phyloP scores from a whole-genome alignment of 2,113 vertebrate species.

The Oenanthe oenanthe region DNA sequence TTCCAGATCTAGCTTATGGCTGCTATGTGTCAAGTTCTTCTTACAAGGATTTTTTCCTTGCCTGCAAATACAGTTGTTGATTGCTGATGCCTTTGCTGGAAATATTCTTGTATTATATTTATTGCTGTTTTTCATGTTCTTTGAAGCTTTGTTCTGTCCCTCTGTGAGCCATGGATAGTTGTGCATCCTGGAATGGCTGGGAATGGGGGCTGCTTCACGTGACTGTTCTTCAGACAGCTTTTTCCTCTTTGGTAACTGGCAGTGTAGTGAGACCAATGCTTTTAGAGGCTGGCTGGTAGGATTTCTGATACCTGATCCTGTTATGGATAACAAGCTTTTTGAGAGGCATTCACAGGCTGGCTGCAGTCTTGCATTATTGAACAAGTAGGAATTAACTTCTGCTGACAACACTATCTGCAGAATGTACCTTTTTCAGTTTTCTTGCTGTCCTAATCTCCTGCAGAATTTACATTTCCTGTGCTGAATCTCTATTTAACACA shows the following conservation, averaged over 20 bases:
- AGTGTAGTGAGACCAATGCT: neutral
- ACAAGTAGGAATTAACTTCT: conserved; percentile 8
- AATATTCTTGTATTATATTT: neutral
- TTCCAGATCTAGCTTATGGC: neutral
- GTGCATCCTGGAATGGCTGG: neutral
- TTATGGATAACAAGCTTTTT: neutral
- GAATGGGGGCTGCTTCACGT: neutral
- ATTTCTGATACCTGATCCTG: neutral
- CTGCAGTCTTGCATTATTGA: conserved; percentile 39
- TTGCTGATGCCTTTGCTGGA: neutral
- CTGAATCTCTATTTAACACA: neutral
- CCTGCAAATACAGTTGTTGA: neutral
- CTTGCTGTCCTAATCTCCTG: neutral
- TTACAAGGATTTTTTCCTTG: neutral
- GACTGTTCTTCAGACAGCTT: neutral
- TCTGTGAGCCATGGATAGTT: neutral
- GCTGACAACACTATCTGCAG: neutral
- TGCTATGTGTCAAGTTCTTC: neutral
- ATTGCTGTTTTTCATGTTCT: neutral
- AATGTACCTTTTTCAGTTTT: neutral
- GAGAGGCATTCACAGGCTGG: conserved; percentile 3
- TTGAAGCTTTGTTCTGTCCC: neutral
- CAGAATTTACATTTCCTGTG: neutral
- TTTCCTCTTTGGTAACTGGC: neutral
- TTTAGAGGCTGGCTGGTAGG: neutral